Evolutionary conservation across 2,113 vertebrate genomes (phyloP).

Genomic region (Myrmecophaga tridactyla): DNA sequence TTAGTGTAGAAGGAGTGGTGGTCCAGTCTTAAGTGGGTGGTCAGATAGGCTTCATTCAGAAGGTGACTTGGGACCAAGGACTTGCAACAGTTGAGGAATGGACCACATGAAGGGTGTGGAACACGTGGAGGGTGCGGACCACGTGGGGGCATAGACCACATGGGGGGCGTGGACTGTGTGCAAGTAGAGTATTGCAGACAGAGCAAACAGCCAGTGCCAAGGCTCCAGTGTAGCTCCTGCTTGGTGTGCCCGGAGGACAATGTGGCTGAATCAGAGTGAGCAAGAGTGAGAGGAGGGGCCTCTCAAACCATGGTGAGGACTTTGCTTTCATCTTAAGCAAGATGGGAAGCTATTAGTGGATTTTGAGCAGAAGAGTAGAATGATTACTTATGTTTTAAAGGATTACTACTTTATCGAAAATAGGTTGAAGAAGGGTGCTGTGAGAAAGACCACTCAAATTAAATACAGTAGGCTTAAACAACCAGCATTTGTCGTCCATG

Average conservation of each 20-base stretch:
- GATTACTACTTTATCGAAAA: not conserved
- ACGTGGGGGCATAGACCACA: not conserved
- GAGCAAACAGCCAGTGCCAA: too few relatives aligned
- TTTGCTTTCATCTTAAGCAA: not conserved
- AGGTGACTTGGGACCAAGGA: not conserved
- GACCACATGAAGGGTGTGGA: too few relatives aligned
- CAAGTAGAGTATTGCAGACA: not conserved
- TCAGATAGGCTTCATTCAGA: not conserved
- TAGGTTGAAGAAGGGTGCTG: not conserved
- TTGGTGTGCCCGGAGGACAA: too few relatives aligned
- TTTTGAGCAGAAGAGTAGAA: not conserved
- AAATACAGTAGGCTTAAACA: too few relatives aligned
- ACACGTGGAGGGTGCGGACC: too few relatives aligned
- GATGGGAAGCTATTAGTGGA: not conserved
- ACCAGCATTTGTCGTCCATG: too few relatives aligned
- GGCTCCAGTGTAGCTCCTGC: too few relatives aligned
- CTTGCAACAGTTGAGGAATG: not conserved
- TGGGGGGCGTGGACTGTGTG: not conserved
- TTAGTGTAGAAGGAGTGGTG: not conserved
- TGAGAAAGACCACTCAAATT: too few relatives aligned
- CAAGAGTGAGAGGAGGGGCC: not conserved
- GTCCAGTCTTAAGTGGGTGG: not conserved
- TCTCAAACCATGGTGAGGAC: too few relatives aligned
- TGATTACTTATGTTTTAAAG: not conserved
- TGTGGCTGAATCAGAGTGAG: not conserved